Evolutionary conservation across 2,797 vertebrate species (phyloP).

Genomic region (Synaphobranchus kaupii): DNA sequence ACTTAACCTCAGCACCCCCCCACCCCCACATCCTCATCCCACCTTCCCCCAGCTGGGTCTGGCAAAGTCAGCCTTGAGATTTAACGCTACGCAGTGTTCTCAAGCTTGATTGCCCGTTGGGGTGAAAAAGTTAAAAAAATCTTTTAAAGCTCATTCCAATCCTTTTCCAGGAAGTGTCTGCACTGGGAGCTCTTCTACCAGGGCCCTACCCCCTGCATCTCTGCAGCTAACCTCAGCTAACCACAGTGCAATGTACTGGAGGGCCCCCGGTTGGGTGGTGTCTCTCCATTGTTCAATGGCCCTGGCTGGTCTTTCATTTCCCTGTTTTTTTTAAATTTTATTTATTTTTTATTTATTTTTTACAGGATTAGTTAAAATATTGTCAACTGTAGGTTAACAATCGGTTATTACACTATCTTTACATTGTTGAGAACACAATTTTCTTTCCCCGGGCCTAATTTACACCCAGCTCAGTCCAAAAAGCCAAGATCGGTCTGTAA

Average conservation of each 20-base stretch:
- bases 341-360: no score
- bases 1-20: not conserved
- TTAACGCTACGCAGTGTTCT: not conserved
- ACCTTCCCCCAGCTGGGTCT: not conserved
- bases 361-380: not conserved
- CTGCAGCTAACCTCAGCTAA: slow-evolving; percentile 2
- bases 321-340: not conserved
- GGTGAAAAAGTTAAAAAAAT: not conserved
- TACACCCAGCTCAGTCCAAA: no score
- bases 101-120: not conserved
- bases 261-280: not conserved
- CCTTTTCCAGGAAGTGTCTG: slow-evolving; percentile 50
- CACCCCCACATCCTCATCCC: not conserved
- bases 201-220: slow-evolving; percentile 33
- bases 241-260: not conserved
- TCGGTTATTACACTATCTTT: not conserved
- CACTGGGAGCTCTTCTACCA: slow-evolving; percentile 20
- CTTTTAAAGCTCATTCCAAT: not conserved
- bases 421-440: not conserved
- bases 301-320: not conserved
- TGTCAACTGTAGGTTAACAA: not conserved
- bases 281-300: not conserved
- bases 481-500: not conserved
- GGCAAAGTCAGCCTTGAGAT: not conserved
- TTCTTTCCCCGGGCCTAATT: not conserved